A percentile compares a stretch with the other conserved stretches of the same genome.
phyloP scores from a whole-genome alignment of 2,888 invertebrate species.

The Tineola bisselliella region DNA sequence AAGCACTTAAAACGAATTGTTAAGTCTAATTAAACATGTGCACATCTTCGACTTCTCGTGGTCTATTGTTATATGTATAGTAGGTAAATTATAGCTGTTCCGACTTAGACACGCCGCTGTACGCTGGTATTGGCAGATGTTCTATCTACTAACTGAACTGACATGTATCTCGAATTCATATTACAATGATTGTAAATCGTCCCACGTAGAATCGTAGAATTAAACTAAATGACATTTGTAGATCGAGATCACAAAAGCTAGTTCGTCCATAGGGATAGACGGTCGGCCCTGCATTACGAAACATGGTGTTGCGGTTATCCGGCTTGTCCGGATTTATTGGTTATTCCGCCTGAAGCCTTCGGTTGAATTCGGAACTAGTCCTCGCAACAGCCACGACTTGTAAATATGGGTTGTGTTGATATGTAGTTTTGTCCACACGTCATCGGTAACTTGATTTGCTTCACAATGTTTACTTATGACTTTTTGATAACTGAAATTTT shows the following conservation, averaged over 20 bases:
- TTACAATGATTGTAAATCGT: neutral
- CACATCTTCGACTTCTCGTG: too few relatives aligned
- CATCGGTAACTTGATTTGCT: neutral
- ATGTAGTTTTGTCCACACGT: neutral
- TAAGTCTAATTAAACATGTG: too few relatives aligned
- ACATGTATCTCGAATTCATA: too few relatives aligned
- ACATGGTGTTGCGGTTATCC: conserved; percentile 13
- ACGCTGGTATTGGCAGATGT: neutral
- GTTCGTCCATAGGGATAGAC: neutral
- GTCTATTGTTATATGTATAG: too few relatives aligned
- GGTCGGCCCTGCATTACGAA: conserved; percentile 1
- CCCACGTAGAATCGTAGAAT: neutral
- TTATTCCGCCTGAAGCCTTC: conserved; percentile 7
- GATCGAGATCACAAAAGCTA: neutral
- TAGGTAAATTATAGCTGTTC: too few relatives aligned
- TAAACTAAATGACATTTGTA: neutral
- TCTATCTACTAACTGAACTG: too few relatives aligned
- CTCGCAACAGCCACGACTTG: neutral
- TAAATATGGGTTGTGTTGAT: neutral
- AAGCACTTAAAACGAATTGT: too few relatives aligned
- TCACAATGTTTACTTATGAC: neutral
- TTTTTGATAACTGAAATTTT: too few relatives aligned
- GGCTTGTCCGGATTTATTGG: conserved; percentile 10
- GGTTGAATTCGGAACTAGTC: conserved; percentile 6
- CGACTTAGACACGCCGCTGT: too few relatives aligned